Evolutionary conservation across 1,140 invertebrate species (phyloP).

Genomic region (Potamilus streckersoni): DNA sequence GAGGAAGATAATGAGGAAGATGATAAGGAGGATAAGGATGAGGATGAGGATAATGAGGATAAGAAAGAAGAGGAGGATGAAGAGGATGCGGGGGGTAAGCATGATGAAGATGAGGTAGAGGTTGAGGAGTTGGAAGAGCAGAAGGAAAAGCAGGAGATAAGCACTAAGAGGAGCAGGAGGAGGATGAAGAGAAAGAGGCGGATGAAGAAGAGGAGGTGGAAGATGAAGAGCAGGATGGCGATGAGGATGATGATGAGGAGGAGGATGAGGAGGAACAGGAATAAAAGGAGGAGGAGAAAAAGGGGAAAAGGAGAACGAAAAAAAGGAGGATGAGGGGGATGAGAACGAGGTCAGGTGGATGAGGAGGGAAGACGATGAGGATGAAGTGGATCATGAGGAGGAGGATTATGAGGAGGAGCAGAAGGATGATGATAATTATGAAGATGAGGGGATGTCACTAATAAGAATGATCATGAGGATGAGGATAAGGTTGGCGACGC

Average conservation of each 20-base stretch:
- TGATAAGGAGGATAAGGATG: no score
- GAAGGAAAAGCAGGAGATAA: background rate
- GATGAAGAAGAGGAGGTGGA: background rate
- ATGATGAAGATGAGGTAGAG: background rate
- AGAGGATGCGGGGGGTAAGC: no score
- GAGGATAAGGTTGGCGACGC: no score
- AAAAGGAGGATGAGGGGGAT: background rate
- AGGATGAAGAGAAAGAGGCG: background rate
- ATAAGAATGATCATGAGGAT: no score
- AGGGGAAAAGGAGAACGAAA: background rate
- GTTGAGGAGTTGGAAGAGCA: background rate
- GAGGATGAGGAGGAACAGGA: no score
- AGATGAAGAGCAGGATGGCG: background rate
- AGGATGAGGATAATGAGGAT: background rate
- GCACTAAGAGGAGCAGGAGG: background rate
- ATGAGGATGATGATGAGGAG: background rate
- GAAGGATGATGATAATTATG: no score
- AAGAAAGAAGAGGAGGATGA: background rate
- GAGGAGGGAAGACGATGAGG: background rate
- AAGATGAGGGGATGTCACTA: no score
- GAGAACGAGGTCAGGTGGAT: background rate
- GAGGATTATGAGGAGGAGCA: background rate
- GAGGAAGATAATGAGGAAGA: no score
- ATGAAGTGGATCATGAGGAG: background rate
- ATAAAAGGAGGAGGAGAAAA: background rate